phyloP scores from a whole-genome alignment of 2,113 vertebrate genomes.

The Neogale vison region DNA sequence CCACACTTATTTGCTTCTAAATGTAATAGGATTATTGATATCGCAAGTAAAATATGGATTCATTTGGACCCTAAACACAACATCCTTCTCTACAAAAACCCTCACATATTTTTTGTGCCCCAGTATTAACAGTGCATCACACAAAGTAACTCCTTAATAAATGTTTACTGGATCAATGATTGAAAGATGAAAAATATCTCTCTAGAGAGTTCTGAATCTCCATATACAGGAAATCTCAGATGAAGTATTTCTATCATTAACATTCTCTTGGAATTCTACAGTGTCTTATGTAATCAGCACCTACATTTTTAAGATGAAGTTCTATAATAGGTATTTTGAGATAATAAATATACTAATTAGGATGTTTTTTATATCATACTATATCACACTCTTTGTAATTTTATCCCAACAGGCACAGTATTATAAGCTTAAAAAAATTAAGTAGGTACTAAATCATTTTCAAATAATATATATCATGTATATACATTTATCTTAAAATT shows the following conservation, averaged over 20 bases:
- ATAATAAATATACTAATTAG: not conserved
- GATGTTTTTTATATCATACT: not conserved
- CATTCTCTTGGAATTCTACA: conserved; percentile 35
- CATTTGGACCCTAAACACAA: not conserved
- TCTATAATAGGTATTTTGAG: conserved; percentile 38
- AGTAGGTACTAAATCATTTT: conserved; percentile 8
- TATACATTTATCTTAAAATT: conserved; percentile 30
- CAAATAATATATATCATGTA: not conserved
- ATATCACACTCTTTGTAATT: not conserved
- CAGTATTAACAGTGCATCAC: not conserved
- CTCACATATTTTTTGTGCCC: not conserved
- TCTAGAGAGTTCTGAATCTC: not conserved
- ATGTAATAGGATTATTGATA: not conserved
- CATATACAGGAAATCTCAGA: not conserved
- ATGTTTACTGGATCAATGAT: not conserved
- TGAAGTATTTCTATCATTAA: conserved; percentile 44
- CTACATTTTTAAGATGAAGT: conserved; percentile 37
- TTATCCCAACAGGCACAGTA: not conserved
- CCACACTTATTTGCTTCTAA: conserved; percentile 32
- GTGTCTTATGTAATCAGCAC: not conserved
- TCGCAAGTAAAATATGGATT: conserved; percentile 24
- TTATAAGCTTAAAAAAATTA: not conserved
- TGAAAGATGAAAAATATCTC: conserved; percentile 42
- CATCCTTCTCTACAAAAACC: not conserved
- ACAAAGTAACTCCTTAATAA: conserved; percentile 53